These are phyloP conservation scores for Sarcophaga caerulescens DNA, from an alignment of 2,888 invertebrate species.

Conservation along the genomic window DNA sequence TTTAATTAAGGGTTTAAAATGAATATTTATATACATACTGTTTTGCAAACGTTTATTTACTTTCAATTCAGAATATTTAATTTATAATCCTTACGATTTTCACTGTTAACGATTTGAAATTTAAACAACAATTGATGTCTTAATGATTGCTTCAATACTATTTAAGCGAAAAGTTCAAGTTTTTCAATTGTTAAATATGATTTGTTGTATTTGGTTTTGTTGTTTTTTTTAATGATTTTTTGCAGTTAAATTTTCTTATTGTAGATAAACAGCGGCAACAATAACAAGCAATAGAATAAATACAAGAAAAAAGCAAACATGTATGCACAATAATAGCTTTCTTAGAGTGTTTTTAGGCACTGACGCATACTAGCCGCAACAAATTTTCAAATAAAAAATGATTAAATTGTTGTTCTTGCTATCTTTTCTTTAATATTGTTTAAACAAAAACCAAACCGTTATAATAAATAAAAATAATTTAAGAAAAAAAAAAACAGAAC, in stretches of 20 bases:
- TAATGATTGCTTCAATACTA: conserved; percentile 43
- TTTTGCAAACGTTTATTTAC: too few species aligned
- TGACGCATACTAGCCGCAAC: conserved; percentile 40
- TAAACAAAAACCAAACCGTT: neutral
- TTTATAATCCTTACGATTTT: neutral
- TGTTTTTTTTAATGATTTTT: neutral
- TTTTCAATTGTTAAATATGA: conserved; percentile 30
- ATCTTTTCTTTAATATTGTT: neutral
- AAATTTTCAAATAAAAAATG: neutral
- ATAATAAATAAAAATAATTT: neutral
- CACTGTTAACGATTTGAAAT: conserved; percentile 47
- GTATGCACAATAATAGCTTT: neutral
- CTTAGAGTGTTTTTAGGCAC: conserved; percentile 28
- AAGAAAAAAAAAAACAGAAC: neutral
- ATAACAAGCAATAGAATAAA: neutral
- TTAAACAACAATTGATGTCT: conserved; percentile 55
- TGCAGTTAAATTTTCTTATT: conserved; percentile 37
- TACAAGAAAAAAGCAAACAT: neutral
- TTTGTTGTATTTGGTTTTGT: conserved; percentile 2
- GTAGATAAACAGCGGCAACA: neutral
- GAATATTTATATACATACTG: too few species aligned
- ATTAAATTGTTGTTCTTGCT: too few species aligned
- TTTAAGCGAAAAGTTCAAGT: conserved; percentile 50
- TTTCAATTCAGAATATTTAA: neutral
- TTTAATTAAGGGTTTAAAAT: too few species aligned